A percentile compares a stretch with the other conserved stretches of the same genome.
These are phyloP conservation scores for Chondrilla cf. caribensis DNA, from an alignment of 37 sponge, comb jelly and placozoan species.

Conservation along the genomic window DNA sequence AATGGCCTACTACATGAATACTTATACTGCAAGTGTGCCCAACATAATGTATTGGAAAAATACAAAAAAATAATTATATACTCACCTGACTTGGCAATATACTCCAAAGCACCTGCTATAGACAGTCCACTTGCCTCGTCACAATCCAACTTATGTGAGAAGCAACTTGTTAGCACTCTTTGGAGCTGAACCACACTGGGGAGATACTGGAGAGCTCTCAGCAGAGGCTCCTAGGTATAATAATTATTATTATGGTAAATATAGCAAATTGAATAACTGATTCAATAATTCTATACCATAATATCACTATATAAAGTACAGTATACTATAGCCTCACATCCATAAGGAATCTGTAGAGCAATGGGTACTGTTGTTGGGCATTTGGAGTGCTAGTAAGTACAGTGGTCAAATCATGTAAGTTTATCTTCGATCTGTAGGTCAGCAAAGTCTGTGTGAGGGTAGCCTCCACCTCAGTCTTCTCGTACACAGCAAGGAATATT, in stretches of 20 bases:
- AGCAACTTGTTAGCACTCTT: not conserved
- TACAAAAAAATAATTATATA: no score
- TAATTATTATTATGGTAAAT: not conserved
- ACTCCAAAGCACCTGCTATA: slow-evolving; percentile 32
- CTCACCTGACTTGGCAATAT: not conserved
- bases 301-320: no score
- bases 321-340: not conserved
- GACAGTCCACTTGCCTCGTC: slow-evolving; percentile 22
- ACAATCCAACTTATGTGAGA: slow-evolving; percentile 26
- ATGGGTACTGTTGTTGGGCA: not conserved
- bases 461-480: slow-evolving; percentile 36
- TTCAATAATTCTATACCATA: no score
- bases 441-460: slow-evolving; percentile 5
- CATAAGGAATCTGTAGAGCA: not conserved
- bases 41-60: no score
- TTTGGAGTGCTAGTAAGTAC: not conserved
- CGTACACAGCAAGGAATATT: slow-evolving; percentile 65
- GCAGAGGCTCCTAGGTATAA: slow-evolving; percentile 38
- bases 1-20: no score
- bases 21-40: no score
- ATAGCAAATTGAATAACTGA: no score
- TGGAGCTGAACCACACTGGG: slow-evolving; percentile 73
- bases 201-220: slow-evolving; percentile 68
- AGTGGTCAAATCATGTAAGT: not conserved
- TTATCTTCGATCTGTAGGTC: not conserved